Evolutionary conservation across 1,140 invertebrate species (phyloP).

Genomic region (Trissolcus basalis): DNA sequence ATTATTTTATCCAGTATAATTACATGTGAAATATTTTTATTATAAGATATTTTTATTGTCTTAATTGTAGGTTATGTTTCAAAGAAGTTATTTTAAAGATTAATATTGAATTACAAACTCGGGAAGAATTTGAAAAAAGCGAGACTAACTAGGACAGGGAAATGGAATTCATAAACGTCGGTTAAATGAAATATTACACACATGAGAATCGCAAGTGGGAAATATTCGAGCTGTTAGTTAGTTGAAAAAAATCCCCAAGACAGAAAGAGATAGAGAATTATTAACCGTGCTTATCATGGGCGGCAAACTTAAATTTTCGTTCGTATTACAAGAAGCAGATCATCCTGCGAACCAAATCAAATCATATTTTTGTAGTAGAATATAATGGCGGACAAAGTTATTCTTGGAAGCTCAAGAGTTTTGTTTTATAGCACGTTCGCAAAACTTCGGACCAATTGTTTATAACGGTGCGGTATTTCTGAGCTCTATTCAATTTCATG

Average conservation of each 20-base stretch:
- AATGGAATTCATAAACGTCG: no score
- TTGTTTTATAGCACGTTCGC: conserved; percentile 43
- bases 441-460: conserved; percentile 40
- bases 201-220: background rate
- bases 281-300: conserved; percentile 16
- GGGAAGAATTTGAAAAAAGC: no score
- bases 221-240: no score
- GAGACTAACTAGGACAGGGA: background rate
- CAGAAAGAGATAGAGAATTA: conserved; percentile 11
- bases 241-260: conserved; percentile 6
- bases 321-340: conserved; percentile 39
- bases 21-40: no score
- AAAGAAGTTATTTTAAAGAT: no score
- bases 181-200: background rate
- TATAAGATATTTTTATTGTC: no score
- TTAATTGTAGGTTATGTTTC: no score
- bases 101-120: no score
- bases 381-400: conserved; percentile 25
- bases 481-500: conserved; percentile 6
- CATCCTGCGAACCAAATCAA: conserved; percentile 34
- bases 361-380: conserved; percentile 27
- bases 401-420: conserved; percentile 45
- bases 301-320: conserved; percentile 14
- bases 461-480: conserved; percentile 42
- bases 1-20: no score